Conservation (phyloP, 2,113 vertebrate species). For the Carassius carassius region DNA sequence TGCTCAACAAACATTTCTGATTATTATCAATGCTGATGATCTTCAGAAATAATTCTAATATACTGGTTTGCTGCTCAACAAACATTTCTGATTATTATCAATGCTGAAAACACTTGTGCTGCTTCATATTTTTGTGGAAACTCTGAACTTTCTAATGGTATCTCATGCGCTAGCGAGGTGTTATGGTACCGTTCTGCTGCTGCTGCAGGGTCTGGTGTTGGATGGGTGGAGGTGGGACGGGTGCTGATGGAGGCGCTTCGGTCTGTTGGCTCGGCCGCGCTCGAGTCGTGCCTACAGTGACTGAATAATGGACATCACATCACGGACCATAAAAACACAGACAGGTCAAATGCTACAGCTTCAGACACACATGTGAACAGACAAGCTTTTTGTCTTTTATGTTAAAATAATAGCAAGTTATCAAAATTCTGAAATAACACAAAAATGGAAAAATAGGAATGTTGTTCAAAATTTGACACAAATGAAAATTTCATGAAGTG, state of each 20-base stretch:
- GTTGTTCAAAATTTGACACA: not conserved
- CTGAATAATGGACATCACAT: not conserved
- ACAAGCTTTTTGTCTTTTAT: not conserved
- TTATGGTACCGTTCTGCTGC: constrained; percentile 88
- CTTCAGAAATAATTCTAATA: not conserved
- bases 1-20: not conserved
- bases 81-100: not conserved
- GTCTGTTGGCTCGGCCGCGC: constrained; percentile 86
- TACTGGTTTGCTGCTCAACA: not conserved
- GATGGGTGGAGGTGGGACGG: constrained; percentile 67
- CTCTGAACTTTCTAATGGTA: too few relatives aligned
- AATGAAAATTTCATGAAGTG: not conserved
- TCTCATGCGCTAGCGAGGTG: not conserved
- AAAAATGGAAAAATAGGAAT: not conserved
- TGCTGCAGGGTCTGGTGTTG: constrained; percentile 80
- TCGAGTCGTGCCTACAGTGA: constrained; percentile 84
- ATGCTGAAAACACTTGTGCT: not conserved
- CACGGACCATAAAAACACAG: not conserved
- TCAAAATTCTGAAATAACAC: not conserved
- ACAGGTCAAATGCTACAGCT: not conserved
- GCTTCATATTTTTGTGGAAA: not conserved
- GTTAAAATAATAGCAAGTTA: not conserved
- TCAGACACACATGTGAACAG: not conserved
- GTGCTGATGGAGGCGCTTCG: constrained; percentile 66
- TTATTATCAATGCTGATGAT: not conserved